A percentile compares a stretch with the other conserved stretches of the same genome.
Evolutionary conservation across 2,888 invertebrate genomes (phyloP).

Genomic region (Parnassius orleans): DNA sequence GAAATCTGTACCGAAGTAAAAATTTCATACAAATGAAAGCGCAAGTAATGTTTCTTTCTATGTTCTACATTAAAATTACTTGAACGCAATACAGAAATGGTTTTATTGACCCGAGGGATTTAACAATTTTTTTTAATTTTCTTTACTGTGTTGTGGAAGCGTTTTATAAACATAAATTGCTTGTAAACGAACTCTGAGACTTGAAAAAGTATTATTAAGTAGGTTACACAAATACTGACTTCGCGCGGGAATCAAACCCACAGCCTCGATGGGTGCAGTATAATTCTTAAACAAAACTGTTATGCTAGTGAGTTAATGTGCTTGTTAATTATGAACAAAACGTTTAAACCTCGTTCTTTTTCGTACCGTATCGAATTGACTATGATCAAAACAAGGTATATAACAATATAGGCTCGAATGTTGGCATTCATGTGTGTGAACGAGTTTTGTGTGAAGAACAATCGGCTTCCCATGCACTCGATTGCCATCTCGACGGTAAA

Average conservation of each 20-base stretch:
- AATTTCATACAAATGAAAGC: slow-evolving; percentile 49
- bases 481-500: slow-evolving; percentile 67
- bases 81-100: neutral
- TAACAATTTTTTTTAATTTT: too few species aligned
- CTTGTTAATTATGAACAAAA: neutral
- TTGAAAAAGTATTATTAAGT: too few species aligned
- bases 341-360: slow-evolving; percentile 19
- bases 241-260: too few species aligned
- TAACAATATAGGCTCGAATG: slow-evolving; percentile 50
- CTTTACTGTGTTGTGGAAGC: too few species aligned
- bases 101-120: too few species aligned
- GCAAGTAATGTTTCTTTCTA: slow-evolving; percentile 49
- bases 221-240: too few species aligned
- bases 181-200: too few species aligned
- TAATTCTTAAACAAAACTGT: too few species aligned
- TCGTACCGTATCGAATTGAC: slow-evolving; percentile 46
- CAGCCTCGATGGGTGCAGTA: too few species aligned
- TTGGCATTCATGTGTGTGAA: slow-evolving; percentile 72
- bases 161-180: too few species aligned
- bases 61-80: slow-evolving; percentile 38
- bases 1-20: slow-evolving; percentile 31
- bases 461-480: slow-evolving; percentile 63
- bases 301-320: neutral
- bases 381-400: slow-evolving; percentile 53
- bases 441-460: slow-evolving; percentile 54